A percentile compares a stretch with the other conserved stretches of the same genome.
These are phyloP conservation scores for Caenorhabditis sp. DNA, from an alignment of 2,888 invertebrate genomes.

Conservation along the genomic window DNA sequence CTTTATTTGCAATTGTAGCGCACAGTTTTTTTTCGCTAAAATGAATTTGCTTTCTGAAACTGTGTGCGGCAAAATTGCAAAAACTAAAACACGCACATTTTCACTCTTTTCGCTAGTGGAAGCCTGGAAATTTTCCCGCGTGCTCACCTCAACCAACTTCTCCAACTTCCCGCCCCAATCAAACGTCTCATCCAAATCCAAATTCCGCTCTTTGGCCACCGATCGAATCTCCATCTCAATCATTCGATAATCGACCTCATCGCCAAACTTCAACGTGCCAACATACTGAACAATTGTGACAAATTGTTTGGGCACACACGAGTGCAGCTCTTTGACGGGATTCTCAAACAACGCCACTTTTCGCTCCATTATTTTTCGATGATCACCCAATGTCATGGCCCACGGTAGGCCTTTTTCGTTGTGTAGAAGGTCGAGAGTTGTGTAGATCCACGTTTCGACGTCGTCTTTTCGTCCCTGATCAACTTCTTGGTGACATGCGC, in stretches of 20 bases:
- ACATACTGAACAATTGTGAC: conserved; percentile 13
- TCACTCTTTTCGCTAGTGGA: too few species aligned
- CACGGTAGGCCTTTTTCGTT: conserved; percentile 28
- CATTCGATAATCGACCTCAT: conserved; percentile 15
- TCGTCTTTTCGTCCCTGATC: conserved; percentile 41
- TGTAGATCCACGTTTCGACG: conserved; percentile 33
- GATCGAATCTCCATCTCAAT: background rate
- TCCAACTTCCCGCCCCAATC: background rate
- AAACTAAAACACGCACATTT: too few species aligned
- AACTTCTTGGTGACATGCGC: conserved; percentile 29
- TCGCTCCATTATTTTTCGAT: conserved; percentile 4
- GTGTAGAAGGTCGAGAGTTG: conserved; percentile 28
- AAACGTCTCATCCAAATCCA: background rate
- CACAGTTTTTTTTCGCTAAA: too few species aligned
- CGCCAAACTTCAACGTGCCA: conserved; percentile 12
- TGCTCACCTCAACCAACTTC: background rate
- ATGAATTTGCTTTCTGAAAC: too few species aligned
- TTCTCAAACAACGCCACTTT: conserved; percentile 29
- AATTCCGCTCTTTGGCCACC: background rate
- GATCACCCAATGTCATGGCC: conserved; percentile 1
- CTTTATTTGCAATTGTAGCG: too few species aligned
- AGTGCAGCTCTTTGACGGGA: conserved; percentile 12
- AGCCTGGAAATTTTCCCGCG: too few species aligned
- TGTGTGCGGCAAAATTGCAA: too few species aligned
- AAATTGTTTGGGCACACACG: conserved; percentile 1